Percentiles rank a stretch among this genome's conserved stretches.
Evolutionary conservation across 2,888 invertebrate genomes (phyloP).

Genomic region (Lucinisca nassula): DNA sequence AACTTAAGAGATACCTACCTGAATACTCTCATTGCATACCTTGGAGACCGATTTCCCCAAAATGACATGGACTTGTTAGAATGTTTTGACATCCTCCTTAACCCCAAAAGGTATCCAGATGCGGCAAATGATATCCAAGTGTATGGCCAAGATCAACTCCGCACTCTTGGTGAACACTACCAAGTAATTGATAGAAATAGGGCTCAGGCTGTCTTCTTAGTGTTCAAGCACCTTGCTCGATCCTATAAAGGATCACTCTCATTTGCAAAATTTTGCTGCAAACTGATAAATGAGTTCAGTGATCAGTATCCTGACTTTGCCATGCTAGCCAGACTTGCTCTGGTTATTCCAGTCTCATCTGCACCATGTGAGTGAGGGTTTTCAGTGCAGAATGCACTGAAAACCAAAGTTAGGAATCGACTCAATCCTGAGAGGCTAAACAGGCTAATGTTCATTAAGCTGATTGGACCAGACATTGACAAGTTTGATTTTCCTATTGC

Average conservation of each 20-base stretch:
- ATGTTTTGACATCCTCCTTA: slow-evolving; percentile 34
- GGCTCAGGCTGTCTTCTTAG: slow-evolving; percentile 23
- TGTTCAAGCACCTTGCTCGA: slow-evolving; percentile 31
- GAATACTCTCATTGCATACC: slow-evolving; percentile 26
- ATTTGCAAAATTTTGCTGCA: slow-evolving; percentile 41
- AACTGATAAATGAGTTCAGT: slow-evolving; percentile 27
- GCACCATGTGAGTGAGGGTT: slow-evolving; percentile 54
- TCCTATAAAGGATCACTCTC: not conserved
- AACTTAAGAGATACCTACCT: slow-evolving; percentile 22
- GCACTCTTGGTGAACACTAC: slow-evolving; percentile 18
- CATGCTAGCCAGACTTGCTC: slow-evolving; percentile 38
- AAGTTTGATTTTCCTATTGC: slow-evolving; percentile 48
- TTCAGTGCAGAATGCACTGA: slow-evolving; percentile 33
- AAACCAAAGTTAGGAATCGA: slow-evolving; percentile 29
- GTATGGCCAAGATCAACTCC: slow-evolving; percentile 27
- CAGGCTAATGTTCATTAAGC: slow-evolving; percentile 17
- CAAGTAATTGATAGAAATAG: slow-evolving; percentile 22
- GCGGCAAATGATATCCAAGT: not conserved
- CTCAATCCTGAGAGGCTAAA: slow-evolving; percentile 26
- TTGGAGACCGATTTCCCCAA: slow-evolving; percentile 29
- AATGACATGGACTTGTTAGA: slow-evolving; percentile 28
- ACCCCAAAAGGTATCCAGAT: slow-evolving; percentile 48
- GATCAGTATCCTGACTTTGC: slow-evolving; percentile 46
- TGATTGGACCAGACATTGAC: not conserved
- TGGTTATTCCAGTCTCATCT: slow-evolving; percentile 57